Percentiles rank a stretch among this genome's conserved stretches.
Evolutionary conservation across 2,888 invertebrate species (phyloP).

Genomic region (Heliconius sara): DNA sequence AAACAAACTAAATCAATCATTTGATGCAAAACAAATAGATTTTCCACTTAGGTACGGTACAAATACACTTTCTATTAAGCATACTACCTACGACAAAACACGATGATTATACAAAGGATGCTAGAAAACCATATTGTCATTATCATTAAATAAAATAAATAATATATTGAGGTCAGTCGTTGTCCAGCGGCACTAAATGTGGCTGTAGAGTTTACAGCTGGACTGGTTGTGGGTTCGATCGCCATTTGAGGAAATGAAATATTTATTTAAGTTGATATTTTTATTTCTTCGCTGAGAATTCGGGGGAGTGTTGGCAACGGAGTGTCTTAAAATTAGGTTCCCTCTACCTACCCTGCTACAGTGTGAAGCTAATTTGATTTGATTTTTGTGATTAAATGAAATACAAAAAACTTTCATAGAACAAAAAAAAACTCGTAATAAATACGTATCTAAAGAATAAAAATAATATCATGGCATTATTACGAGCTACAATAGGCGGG

Average conservation of each 20-base stretch:
- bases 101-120: constrained; percentile 6
- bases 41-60: neutral
- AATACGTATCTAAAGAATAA: constrained; percentile 32
- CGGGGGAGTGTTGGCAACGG: too few relatives aligned
- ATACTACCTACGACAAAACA: neutral
- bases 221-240: too few relatives aligned
- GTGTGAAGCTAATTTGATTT: too few relatives aligned
- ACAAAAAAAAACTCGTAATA: constrained; percentile 29
- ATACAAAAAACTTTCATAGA: constrained; percentile 30
- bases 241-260: too few relatives aligned
- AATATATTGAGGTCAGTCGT: too few relatives aligned
- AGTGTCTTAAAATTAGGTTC: too few relatives aligned
- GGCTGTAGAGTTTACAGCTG: too few relatives aligned
- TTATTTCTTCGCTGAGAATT: too few relatives aligned
- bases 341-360: too few relatives aligned
- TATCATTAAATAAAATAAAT: constrained; percentile 5
- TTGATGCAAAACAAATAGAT: neutral
- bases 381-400: neutral
- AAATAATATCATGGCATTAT: constrained; percentile 38
- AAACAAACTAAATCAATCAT: neutral
- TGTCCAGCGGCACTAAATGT: too few relatives aligned
- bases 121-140: constrained; percentile 15
- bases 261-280: too few relatives aligned
- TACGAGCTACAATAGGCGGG: constrained; percentile 35
- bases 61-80: neutral